Evolutionary conservation across 1,140 invertebrate species (phyloP), one percentile per base, ranked within the genome.

Genomic region (Zeugodacus cucurbitae): DNA sequence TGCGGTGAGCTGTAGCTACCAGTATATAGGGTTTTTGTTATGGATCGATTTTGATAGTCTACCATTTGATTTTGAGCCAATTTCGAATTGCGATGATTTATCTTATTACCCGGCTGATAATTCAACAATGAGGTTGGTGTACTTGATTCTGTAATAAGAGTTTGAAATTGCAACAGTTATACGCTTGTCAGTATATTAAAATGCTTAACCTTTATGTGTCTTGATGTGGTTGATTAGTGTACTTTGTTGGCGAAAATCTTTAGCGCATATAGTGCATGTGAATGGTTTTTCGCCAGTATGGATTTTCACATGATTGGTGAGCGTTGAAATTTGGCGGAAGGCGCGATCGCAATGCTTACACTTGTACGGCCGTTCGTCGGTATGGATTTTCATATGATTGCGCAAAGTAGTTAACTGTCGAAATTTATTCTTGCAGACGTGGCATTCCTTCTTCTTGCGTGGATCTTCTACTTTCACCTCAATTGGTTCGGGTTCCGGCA

Each of bases 361-460:
- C 89, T 93, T 93, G 88, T 93, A 93, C 74, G 92, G 92, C 88
- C 91, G 91, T 67, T 93, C 92, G 41, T 93, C 93, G 22, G 93
- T 93, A 74, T 93, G 93, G 82, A 93, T 93, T 90, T 93, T 93
- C 91, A 93, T 93, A 87, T 93, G 93, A 89, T 93, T 93, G 89
- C 92, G 91, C 90, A 93, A 90, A 87, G 93, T 93, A 86, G 92
- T 93, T 89, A 93, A 88, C 62, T 93, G 93, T 58, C 93, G 91
- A 90, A 93, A 93, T 89, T 92, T 92, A 86, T 93, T 93, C 88
- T 93, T 93, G 90, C 93, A 93, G 89, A 93, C 91, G 90, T 92
- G 91, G 90, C 93, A 93, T 89, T 93, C 91, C 78, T 93, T 93
- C 89, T 93, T 93, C 88, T 93, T 93, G 34, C 92, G 92, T 32